Conservation (phyloP, 2,888 invertebrate genomes). For the Nomada hirtipes region DNA sequence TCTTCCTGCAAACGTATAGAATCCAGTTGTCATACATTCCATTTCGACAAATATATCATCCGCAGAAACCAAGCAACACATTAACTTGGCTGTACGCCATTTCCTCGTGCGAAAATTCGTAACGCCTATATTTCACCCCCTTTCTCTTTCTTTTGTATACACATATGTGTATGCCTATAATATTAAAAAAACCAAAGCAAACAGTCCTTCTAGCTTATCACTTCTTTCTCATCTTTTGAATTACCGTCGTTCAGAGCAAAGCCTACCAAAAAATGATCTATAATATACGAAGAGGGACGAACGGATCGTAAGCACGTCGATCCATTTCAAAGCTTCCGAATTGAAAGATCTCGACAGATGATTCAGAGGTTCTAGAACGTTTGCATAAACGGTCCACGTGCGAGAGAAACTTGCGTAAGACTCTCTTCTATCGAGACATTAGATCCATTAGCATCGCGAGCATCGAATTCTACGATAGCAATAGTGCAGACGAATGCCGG, state of each 20-base stretch:
- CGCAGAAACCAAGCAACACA: conserved; percentile 1
- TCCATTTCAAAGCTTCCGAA: background rate
- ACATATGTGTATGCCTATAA: too few species aligned
- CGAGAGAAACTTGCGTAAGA: conserved; percentile 29
- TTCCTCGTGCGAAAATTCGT: conserved; percentile 4
- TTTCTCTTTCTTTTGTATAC: background rate
- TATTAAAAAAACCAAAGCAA: background rate
- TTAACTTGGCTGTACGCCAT: conserved; percentile 15
- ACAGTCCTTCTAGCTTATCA: too few species aligned
- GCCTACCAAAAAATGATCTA: background rate
- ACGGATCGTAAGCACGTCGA: background rate
- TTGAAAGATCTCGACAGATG: background rate
- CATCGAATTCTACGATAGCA: conserved; percentile 21
- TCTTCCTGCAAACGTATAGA: background rate
- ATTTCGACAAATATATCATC: background rate
- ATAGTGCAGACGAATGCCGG: conserved; percentile 5
- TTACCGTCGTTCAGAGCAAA: background rate
- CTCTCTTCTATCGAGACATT: conserved; percentile 4
- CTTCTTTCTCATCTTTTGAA: background rate
- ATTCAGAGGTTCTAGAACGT: conserved; percentile 24
- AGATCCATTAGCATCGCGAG: conserved; percentile 21
- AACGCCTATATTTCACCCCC: background rate
- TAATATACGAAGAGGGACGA: background rate
- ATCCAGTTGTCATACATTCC: background rate
- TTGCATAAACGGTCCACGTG: conserved; percentile 34